These are phyloP conservation scores for Gulo gulo DNA, from an alignment of 2,113 vertebrate genomes.

Conservation along the genomic window DNA sequence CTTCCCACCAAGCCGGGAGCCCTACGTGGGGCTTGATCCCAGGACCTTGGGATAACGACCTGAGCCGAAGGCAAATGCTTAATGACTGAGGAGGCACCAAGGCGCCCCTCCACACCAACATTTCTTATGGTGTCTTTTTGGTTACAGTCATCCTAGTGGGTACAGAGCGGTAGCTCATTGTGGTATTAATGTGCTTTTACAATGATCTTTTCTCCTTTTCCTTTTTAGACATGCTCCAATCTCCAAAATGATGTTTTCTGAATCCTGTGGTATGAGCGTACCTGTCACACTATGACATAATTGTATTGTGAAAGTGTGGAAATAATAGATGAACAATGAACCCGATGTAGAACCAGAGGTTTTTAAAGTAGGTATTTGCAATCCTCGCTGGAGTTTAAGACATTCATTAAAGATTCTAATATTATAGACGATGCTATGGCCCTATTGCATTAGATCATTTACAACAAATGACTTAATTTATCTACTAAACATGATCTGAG, in stretches of 20 bases:
- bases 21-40: too few species aligned
- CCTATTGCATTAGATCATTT: background rate
- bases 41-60: too few species aligned
- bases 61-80: too few species aligned
- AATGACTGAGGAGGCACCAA: too few species aligned
- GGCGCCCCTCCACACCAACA: too few species aligned
- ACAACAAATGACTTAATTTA: background rate
- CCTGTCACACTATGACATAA: background rate
- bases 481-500: background rate
- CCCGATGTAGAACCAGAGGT: background rate
- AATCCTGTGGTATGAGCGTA: background rate
- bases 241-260: background rate
- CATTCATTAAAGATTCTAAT: background rate
- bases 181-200: background rate
- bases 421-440: background rate
- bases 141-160: background rate
- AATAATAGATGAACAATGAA: background rate
- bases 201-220: background rate
- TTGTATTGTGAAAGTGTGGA: background rate
- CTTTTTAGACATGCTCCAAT: background rate
- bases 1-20: too few species aligned
- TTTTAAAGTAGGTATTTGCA: background rate
- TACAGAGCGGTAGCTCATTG: background rate
- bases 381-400: background rate
- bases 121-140: background rate